phyloP scores from a whole-genome alignment of 53 echinoderm and acorn worm species.

The Paelopatides confundens region DNA sequence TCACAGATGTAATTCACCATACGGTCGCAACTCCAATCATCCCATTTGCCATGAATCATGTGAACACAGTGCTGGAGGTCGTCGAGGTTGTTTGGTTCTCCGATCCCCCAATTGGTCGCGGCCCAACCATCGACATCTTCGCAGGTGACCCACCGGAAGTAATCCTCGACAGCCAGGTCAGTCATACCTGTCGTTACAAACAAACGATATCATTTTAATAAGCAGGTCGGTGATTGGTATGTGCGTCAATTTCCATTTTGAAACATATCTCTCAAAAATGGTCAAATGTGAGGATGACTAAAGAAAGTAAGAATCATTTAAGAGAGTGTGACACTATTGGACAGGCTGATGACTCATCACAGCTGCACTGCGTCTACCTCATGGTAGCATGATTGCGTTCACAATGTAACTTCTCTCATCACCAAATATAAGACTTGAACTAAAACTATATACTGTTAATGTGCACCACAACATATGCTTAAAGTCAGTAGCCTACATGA shows the following conservation, averaged over 20 bases:
- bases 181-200: slow-evolving; percentile 1
- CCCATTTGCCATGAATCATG: slow-evolving; percentile 41
- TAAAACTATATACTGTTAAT: too few relatives aligned
- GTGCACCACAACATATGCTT: too few relatives aligned
- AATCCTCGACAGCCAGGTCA: slow-evolving; percentile 17
- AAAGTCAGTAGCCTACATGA: too few relatives aligned
- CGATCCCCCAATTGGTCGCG: slow-evolving; percentile 32
- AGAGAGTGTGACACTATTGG: too few relatives aligned
- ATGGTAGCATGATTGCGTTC: too few relatives aligned
- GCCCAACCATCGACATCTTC: slow-evolving; percentile 29
- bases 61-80: slow-evolving; percentile 23
- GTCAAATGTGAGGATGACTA: neutral
- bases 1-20: slow-evolving; percentile 42
- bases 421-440: too few relatives aligned
- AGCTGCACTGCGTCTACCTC: too few relatives aligned
- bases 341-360: too few relatives aligned
- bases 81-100: slow-evolving; percentile 34
- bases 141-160: slow-evolving; percentile 37
- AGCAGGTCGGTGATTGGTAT: too few relatives aligned
- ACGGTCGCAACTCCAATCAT: slow-evolving; percentile 42
- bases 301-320: neutral
- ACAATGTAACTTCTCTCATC: too few relatives aligned
- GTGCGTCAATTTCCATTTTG: too few relatives aligned
- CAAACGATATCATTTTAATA: neutral
- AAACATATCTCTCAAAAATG: too few relatives aligned